A percentile compares a stretch with the other conserved stretches of the same genome.
Conservation (phyloP, 2,113 vertebrate species). For the Zosterops lateralis region DNA sequence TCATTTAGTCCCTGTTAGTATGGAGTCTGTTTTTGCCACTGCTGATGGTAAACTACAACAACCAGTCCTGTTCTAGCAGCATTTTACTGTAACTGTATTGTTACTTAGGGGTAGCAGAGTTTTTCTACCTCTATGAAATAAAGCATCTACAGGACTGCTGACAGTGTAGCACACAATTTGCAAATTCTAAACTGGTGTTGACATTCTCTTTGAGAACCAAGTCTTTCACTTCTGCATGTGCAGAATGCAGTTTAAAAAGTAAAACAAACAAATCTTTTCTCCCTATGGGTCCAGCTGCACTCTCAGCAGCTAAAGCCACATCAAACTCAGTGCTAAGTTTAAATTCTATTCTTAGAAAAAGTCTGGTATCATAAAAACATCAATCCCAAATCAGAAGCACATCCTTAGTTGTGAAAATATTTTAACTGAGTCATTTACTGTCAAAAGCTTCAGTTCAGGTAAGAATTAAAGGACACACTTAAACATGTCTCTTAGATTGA, state of each 20-base stretch:
- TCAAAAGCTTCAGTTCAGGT: not conserved
- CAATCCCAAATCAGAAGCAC: not conserved
- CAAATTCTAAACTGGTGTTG: not conserved
- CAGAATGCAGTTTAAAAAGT: not conserved
- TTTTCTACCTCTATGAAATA: not conserved
- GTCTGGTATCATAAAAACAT: not conserved
- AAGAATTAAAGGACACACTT: not conserved
- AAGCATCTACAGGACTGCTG: not conserved
- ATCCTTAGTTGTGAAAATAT: not conserved
- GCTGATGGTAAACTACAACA: not conserved
- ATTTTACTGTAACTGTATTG: not conserved
- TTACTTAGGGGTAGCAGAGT: not conserved
- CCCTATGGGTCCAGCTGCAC: not conserved
- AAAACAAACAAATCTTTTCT: not conserved
- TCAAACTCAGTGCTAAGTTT: not conserved
- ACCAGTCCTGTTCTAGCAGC: not conserved
- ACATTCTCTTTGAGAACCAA: not conserved
- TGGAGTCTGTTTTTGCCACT: not conserved
- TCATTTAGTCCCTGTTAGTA: not conserved
- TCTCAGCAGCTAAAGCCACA: not conserved
- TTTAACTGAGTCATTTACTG: not conserved
- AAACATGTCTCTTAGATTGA: not conserved
- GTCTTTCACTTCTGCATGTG: not conserved
- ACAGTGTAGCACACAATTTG: not conserved
- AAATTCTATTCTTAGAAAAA: not conserved